Base-by-base conservation (phyloP, 1,140 invertebrate genomes). In the Aricia agestis region DNA sequence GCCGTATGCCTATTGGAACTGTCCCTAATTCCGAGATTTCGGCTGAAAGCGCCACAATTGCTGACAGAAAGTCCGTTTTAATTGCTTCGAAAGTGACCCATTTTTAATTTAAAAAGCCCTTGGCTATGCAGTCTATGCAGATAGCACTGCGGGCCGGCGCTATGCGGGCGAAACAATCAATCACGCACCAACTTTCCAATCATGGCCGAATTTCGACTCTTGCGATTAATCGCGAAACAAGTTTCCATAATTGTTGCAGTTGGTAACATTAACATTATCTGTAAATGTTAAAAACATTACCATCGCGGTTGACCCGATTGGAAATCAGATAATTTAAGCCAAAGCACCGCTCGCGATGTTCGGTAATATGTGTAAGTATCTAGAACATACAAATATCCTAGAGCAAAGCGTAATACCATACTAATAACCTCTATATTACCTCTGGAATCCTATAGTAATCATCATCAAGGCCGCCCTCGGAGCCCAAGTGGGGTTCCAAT, bases 401-500 rank as follows among this genome's bases (percentile, higher is more conserved):
- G 10, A 52, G 45, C 36, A 9, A 36, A 36, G 36, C 36, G 36
- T 36, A 36, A 36, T n/a, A n/a, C n/a, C n/a, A n/a, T n/a, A n/a
- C n/a, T n/a, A n/a, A n/a, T 7, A 36, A 52, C 11, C 2, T 52
- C 1, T 13, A 52, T 13, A 15, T 0, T 52, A 52, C 45, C 11
- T 11, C 3, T 11, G 9, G 10, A 52, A 52, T 15, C 10, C 45
- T 52, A 52, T 52, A 52, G 45, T 17, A 18, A 15, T 42, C 25
- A 18, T 19, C 17, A 42, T 19, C 58, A 32, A 65, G 61, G 68
- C 32, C 59, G 32, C 32, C 42, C 18, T 19, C 72, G 75, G 76
- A 82, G 77, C 76, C 72, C 75, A 75, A 75, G 72, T 52, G 76
- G 74, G 74, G 77, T 73, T 70, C 74, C 75, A 72, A 87, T 86